Evolutionary conservation across 2,113 vertebrate species (phyloP).

Genomic region (Loxodonta africana): DNA sequence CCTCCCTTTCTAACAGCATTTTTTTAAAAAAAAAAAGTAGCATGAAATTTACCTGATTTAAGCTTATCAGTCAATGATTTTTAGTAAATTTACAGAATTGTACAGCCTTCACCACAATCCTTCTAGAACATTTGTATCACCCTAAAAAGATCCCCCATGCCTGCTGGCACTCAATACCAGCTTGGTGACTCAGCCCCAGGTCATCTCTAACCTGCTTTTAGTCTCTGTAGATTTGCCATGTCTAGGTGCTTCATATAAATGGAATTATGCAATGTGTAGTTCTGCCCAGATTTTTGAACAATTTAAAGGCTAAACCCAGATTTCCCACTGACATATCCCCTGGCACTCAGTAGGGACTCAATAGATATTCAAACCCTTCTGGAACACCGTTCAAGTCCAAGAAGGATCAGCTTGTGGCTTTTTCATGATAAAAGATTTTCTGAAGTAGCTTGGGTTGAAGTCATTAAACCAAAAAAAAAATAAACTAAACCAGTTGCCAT

Average conservation of each 20-base stretch:
- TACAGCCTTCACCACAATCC: background rate
- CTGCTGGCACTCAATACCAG: background rate
- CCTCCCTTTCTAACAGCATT: background rate
- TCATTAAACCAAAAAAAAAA: background rate
- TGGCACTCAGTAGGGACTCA: background rate
- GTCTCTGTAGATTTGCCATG: background rate
- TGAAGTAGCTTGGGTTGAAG: background rate
- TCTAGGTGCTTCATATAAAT: no score
- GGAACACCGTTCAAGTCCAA: background rate
- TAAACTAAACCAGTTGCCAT: background rate
- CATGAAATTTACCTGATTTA: conserved; percentile 30
- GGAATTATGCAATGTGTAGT: no score
- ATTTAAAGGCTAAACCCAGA: background rate
- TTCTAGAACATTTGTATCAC: background rate
- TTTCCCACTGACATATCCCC: background rate
- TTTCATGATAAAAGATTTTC: background rate
- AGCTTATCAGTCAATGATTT: background rate
- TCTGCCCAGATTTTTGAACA: background rate
- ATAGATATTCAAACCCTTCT: background rate
- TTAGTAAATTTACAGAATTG: background rate
- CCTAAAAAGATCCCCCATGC: background rate
- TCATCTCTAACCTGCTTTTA: background rate
- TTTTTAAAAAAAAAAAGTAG: background rate
- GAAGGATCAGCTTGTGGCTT: background rate
- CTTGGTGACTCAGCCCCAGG: background rate